Conservation (phyloP, 2,113 vertebrate species). For the Crotalus tigris region DNA sequence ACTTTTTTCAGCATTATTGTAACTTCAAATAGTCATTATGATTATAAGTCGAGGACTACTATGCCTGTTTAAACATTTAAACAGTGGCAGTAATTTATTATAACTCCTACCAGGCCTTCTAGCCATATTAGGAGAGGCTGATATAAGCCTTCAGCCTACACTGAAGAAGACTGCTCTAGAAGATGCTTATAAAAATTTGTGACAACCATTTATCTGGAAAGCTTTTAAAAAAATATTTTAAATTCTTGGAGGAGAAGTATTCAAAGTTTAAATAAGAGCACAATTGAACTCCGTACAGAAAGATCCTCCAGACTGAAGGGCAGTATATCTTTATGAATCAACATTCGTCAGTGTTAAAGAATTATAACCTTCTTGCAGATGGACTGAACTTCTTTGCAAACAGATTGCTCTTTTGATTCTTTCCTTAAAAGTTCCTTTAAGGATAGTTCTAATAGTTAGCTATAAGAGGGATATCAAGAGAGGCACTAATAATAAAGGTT, state of each 20-base stretch:
- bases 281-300: not conserved
- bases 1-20: not conserved
- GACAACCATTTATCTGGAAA: not conserved
- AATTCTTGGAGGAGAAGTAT: not conserved
- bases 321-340: not conserved
- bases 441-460: not conserved
- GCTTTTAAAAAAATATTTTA: not conserved
- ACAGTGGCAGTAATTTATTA: not conserved
- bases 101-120: not conserved
- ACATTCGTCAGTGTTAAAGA: not conserved
- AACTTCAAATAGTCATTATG: not conserved
- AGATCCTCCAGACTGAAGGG: not conserved
- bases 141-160: not conserved
- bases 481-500: not conserved
- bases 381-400: not conserved
- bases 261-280: not conserved
- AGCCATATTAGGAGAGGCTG: not conserved
- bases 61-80: not conserved
- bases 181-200: not conserved
- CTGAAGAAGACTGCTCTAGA: not conserved
- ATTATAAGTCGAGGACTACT: not conserved
- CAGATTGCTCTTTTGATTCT: not conserved
- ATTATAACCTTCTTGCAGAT: not conserved
- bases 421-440: not conserved
- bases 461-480: not conserved